A percentile compares a stretch with the other conserved stretches of the same genome.
Conservation (phyloP, 2,797 vertebrate species). For the Ispidina picta region DNA sequence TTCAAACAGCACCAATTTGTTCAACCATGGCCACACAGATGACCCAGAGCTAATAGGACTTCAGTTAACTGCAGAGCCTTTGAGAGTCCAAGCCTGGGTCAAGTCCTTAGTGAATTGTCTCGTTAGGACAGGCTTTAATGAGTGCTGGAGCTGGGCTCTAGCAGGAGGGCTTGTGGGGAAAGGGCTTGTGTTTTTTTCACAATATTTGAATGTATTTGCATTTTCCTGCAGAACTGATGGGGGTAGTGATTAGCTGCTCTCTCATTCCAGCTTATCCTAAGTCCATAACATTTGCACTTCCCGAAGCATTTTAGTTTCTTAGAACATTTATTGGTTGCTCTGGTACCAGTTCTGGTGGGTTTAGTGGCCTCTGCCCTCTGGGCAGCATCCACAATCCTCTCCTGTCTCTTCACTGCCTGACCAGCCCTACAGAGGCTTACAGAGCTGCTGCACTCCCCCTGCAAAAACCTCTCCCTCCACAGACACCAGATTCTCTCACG, state of each 20-base stretch:
- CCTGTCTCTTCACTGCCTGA: neutral
- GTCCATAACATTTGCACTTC: neutral
- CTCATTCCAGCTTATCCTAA: neutral
- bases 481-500: neutral
- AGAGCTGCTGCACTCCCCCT: neutral
- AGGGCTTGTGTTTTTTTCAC: neutral
- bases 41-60: neutral
- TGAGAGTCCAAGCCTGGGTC: neutral
- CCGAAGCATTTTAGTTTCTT: conserved; percentile 14
- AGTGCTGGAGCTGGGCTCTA: neutral
- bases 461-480: neutral
- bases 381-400: neutral
- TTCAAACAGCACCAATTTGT: neutral
- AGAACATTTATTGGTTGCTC: neutral
- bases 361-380: neutral
- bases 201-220: neutral
- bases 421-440: neutral
- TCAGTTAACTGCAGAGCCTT: neutral
- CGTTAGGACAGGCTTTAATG: neutral
- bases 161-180: neutral
- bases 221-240: neutral
- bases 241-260: neutral
- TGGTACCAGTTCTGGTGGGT: neutral
- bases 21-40: neutral
- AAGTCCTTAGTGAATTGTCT: neutral